phyloP scores from a whole-genome alignment of 2,113 vertebrate species.

The Microtus montanus region DNA sequence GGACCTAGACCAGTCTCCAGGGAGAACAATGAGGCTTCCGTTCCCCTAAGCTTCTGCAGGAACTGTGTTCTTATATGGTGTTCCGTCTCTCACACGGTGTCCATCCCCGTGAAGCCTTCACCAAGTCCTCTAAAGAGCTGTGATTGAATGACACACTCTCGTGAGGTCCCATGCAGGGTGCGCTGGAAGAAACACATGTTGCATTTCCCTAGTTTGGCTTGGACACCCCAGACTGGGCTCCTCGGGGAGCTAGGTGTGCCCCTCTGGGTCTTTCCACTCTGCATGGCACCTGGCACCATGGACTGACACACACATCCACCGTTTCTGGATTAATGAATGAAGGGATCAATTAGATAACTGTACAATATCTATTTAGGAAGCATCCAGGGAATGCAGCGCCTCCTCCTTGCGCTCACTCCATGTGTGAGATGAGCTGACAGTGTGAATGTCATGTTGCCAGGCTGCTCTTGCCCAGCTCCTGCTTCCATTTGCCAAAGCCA shows the following conservation, averaged over 20 bases:
- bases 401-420: background rate
- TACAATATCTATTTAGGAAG: background rate
- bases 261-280: background rate
- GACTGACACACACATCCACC: background rate
- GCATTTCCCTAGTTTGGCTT: background rate
- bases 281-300: background rate
- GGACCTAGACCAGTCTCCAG: background rate
- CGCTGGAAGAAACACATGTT: fast-evolving
- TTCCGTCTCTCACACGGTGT: background rate
- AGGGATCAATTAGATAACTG: slow-evolving; percentile 21
- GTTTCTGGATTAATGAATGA: slow-evolving; percentile 46
- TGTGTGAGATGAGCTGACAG: background rate
- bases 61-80: background rate
- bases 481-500: background rate
- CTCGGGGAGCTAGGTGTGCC: background rate
- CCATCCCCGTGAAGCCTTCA: background rate
- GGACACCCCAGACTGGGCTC: background rate
- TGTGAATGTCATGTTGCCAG: fast-evolving
- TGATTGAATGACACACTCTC: background rate
- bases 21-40: background rate
- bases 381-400: background rate
- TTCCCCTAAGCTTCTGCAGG: background rate
- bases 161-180: fast-evolving
- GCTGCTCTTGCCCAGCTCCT: background rate
- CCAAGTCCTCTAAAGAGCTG: background rate